Evolutionary conservation across 2,113 vertebrate genomes (phyloP), one percentile per base, ranked within the genome.

Genomic region (Micronycteris hirsuta): DNA sequence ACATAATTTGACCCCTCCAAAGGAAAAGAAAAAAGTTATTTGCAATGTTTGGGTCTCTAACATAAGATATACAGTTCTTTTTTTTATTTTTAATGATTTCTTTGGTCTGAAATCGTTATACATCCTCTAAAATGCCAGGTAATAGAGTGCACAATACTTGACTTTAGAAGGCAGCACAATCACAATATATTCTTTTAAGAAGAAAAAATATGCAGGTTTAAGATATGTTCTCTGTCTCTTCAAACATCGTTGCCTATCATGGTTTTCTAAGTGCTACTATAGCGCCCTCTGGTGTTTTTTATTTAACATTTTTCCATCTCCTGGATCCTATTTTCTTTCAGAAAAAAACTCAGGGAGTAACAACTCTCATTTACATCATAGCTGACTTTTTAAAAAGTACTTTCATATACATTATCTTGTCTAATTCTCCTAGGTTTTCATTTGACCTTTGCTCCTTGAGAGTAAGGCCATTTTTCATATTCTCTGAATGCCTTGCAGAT

Each of bases 211-310:
- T 8, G 22, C 26, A 15, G 38, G 68, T 86, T 54, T 56, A 78
- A 92, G 4, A 7, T n/a, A 12, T 4, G 45, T 13, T 54, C 38
- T 61, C 16, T 45, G 54, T 70, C 11, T 74, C 68, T 65, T 81
- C 31, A 70, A 86, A 47, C 1, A 70, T 13, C 61, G 26, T 74
- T 70, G 58, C 24, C 6, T 22, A 16, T 93, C 19, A 10, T 31
- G 43, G 54, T 63, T 91, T 84, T 91, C 58, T 65, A 97, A 68
- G 91, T 36, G 65, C 54, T 93, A 68, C 89, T 78, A 58, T 13
- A 88, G 83, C 41, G n/a, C 96, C 92, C 96, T 95, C 97, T 97
- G 86, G 95, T 95, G 94, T 31, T 14, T 24, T 17, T 88, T 84
- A 73, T 65, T 83, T 19, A 65, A 36, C n/a, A 54, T 78, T 91